phyloP scores from a whole-genome alignment of 2,113 vertebrate species.

The Elephas maximus region DNA sequence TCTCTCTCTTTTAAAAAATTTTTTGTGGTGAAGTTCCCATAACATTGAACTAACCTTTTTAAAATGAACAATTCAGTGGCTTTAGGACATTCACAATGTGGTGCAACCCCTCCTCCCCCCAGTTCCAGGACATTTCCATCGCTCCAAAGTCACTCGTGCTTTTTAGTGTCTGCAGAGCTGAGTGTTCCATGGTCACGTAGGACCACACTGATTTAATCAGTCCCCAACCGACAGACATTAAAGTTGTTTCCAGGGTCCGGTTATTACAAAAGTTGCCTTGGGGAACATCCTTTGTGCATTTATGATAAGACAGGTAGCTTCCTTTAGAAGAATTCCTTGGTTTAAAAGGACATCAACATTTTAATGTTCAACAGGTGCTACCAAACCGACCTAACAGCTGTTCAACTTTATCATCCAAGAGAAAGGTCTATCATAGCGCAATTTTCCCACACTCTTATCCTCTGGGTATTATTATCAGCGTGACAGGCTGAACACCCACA shows the following conservation, averaged over 20 bases:
- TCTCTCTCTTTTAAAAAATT: background rate
- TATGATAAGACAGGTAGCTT: background rate
- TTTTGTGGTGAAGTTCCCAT: background rate
- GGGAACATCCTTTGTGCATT: background rate
- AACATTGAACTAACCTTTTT: constrained; percentile 25
- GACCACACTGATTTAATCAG: background rate
- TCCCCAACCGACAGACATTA: background rate
- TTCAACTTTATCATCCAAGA: background rate
- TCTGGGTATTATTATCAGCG: background rate
- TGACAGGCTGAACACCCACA: background rate
- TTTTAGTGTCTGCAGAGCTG: background rate
- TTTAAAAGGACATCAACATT: background rate
- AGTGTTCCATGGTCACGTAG: background rate
- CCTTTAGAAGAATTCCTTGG: constrained; percentile 17
- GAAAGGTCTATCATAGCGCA: background rate
- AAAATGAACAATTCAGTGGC: background rate
- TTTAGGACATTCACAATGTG: background rate
- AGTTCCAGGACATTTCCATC: constrained; percentile 5
- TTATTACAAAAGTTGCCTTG: background rate
- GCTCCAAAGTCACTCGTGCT: background rate
- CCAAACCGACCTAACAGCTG: background rate
- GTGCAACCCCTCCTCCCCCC: background rate
- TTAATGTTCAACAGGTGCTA: background rate
- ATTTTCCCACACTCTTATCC: background rate
- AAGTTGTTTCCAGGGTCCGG: background rate